These are phyloP conservation scores for Molossus molossus DNA, from an alignment of 2,797 vertebrate genomes.

Conservation along the genomic window DNA sequence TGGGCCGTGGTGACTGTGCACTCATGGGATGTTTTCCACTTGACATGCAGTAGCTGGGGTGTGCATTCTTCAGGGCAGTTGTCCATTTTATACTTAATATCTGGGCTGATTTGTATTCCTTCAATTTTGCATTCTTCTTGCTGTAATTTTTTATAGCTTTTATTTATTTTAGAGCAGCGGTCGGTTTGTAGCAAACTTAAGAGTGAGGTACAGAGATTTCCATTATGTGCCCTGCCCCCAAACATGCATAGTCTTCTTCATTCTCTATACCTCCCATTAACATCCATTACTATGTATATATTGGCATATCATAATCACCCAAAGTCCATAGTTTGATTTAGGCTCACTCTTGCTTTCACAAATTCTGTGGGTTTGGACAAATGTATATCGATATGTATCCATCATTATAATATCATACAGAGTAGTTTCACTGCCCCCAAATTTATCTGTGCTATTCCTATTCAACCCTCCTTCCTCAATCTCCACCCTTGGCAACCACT, in stretches of 20 bases:
- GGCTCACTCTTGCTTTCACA: not conserved
- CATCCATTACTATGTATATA: not conserved
- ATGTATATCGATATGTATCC: not conserved
- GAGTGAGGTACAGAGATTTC: not conserved
- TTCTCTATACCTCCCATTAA: not conserved
- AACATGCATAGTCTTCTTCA: not conserved
- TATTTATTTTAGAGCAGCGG: not conserved
- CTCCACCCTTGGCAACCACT: not conserved
- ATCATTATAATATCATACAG: not conserved
- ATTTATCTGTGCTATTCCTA: not conserved
- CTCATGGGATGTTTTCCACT: not conserved
- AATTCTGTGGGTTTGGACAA: not conserved
- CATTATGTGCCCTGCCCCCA: not conserved
- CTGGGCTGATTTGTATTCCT: not conserved
- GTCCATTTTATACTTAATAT: not conserved
- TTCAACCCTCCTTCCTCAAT: too few relatives aligned
- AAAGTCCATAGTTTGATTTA: not conserved
- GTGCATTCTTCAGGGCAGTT: not conserved
- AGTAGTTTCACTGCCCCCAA: not conserved
- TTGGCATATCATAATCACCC: not conserved
- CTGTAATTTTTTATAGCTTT: not conserved
- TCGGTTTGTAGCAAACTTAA: not conserved
- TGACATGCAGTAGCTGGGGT: not conserved
- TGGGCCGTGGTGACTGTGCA: not conserved
- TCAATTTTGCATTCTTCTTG: not conserved